Evolutionary conservation across 2,113 vertebrate genomes (phyloP).

Genomic region (Petaurus breviceps): DNA sequence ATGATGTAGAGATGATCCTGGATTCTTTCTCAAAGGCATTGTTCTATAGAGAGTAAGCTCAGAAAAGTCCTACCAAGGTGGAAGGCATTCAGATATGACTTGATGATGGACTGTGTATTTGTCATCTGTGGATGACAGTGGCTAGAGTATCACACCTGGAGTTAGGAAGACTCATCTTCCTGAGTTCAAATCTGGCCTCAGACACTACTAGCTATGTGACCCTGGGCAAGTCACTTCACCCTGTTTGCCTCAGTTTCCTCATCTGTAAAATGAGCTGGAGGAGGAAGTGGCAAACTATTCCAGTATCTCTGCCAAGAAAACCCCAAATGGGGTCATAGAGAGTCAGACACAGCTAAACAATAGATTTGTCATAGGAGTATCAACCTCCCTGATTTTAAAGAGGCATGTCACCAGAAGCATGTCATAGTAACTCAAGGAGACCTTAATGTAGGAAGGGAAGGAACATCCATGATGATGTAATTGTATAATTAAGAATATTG

Average conservation of each 20-base stretch:
- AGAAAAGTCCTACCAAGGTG: neutral
- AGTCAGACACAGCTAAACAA: neutral
- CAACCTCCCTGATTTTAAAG: neutral
- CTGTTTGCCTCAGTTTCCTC: neutral
- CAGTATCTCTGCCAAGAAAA: neutral
- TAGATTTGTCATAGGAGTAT: neutral
- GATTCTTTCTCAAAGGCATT: neutral
- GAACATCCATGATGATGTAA: neutral
- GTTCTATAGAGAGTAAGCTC: neutral
- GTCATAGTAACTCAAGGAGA: neutral
- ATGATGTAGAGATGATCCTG: too few species aligned
- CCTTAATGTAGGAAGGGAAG: neutral
- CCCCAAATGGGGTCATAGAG: neutral
- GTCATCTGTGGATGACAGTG: neutral
- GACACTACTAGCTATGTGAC: neutral
- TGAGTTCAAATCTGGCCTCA: neutral
- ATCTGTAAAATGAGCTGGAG: neutral
- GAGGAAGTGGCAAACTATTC: neutral
- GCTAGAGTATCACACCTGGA: neutral
- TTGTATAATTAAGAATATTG: neutral
- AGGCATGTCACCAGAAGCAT: neutral
- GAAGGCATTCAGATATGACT: neutral
- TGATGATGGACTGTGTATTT: neutral
- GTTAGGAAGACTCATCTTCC: too few species aligned
- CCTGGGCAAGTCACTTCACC: neutral